Percentiles rank a stretch among this genome's conserved stretches.
phyloP scores from a whole-genome alignment of 2,113 vertebrate species.

The Amblyopsis rosae region DNA sequence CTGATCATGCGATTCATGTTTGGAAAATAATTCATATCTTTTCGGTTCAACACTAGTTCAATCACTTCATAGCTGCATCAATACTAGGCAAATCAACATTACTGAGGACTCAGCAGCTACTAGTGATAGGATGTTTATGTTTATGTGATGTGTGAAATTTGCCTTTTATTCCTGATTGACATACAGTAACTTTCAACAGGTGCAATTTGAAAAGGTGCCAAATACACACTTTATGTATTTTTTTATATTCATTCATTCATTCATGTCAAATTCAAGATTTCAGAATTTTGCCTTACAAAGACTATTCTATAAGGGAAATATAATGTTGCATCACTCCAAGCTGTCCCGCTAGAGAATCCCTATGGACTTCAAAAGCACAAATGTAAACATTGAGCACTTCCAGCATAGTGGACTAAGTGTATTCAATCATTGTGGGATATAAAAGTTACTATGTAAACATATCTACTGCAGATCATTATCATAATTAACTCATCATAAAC shows the following conservation, averaged over 20 bases:
- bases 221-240: constrained; percentile 46
- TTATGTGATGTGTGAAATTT: constrained; percentile 42
- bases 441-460: constrained; percentile 32
- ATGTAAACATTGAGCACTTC: constrained; percentile 69
- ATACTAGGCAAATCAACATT: constrained; percentile 17
- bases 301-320: constrained; percentile 55
- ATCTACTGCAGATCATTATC: constrained; percentile 13
- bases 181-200: constrained; percentile 28
- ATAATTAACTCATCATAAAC: not conserved
- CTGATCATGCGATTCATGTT: constrained; percentile 68
- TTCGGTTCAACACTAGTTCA: constrained; percentile 50
- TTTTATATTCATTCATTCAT: not conserved
- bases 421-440: constrained; percentile 58
- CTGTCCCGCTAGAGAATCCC: constrained; percentile 56
- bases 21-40: constrained; percentile 68
- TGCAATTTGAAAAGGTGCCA: constrained; percentile 60
- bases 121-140: constrained; percentile 40
- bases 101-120: constrained; percentile 37
- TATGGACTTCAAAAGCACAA: constrained; percentile 74
- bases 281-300: constrained; percentile 66
- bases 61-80: constrained; percentile 39
- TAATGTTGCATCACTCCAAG: constrained; percentile 44
- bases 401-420: constrained; percentile 70
- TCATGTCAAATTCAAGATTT: constrained; percentile 40
- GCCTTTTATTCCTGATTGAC: constrained; percentile 51